Percentiles rank a stretch among this genome's conserved stretches.
Conservation (phyloP, 2,113 vertebrate genomes). For the Tyto alba region DNA sequence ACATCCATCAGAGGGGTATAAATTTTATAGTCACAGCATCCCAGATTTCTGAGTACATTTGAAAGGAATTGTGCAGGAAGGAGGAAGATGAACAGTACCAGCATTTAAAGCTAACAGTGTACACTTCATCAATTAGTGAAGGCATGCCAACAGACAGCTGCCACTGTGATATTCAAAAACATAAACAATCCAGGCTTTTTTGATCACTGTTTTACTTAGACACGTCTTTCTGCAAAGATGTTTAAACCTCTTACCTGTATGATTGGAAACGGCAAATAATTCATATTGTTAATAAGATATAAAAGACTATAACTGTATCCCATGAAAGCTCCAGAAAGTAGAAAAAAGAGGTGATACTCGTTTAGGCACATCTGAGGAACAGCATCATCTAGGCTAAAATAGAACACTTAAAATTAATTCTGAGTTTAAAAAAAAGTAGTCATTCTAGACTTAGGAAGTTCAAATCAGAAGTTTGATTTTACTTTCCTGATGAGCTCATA, state of each 20-base stretch:
- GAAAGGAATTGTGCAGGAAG: background rate
- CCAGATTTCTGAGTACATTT: background rate
- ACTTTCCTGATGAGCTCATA: background rate
- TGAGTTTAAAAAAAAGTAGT: background rate
- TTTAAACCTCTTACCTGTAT: constrained; percentile 81
- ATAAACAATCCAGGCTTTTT: background rate
- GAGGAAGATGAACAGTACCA: background rate
- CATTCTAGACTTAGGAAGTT: background rate
- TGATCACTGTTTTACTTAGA: background rate
- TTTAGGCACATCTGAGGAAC: constrained; percentile 81
- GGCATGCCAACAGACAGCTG: background rate
- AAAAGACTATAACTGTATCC: constrained; percentile 89
- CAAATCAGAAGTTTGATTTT: background rate
- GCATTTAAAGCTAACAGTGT: background rate
- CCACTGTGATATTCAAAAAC: background rate
- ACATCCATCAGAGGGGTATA: accelerated
- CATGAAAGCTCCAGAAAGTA: constrained; percentile 89
- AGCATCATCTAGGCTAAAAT: constrained; percentile 30
- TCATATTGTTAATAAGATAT: constrained; percentile 89
- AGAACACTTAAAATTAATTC: background rate
- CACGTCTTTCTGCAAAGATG: background rate
- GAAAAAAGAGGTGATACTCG: constrained; percentile 86
- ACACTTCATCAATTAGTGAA: background rate
- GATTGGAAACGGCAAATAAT: constrained; percentile 88
- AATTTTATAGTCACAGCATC: background rate